Evolutionary conservation across 1,140 invertebrate species (phyloP), one percentile per base, ranked within the genome.

Genomic region (Olivierus martensii): DNA sequence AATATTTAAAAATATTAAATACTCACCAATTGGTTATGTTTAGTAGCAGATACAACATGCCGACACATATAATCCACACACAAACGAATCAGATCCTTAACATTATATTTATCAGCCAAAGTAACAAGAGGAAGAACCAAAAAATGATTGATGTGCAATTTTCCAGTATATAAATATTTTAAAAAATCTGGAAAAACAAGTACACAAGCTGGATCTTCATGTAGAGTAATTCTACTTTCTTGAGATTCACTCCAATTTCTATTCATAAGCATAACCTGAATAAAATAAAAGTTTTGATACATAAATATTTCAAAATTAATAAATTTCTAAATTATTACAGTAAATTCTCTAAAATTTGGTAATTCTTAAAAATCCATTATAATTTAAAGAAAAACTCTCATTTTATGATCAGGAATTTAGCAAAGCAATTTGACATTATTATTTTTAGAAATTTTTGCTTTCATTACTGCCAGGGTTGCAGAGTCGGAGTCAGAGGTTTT

Each of bases 91-190:
- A 94, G 73, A 71, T 93, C 88, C 75, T 82, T 83, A 5, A 94
- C 84, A 72, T 92, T 90, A 68, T 95, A 95, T 70, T 95, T 95
- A 67, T 95, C 90, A 34, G 87, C 88, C 37, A 95, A 68, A 5
- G 81, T 84, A 28, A 94, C 70, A 56, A 94, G 79, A 12, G 88
- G 83, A 66, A 93, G 75, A 19, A 91, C 88, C 50, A 82, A 82
- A 37, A 76, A 74, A 62, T 90, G 77, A 34, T 81, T 86, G 57
- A 94, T 83, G 60, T 80, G 75, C 58, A 94, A 85, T 67, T 85
- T 79, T 17, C 91, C 90, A 2, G 89, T 91, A 70, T 95, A 95
- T 65, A 95, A 83, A 70, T 94, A 95, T 69, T 81, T 79, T 12
- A 95, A 72, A 72, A 95, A 93, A 65, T 85, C 79, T 53, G 82